Conservation (phyloP, 2,797 vertebrate species). For the Pseudochirops cupreus region DNA sequence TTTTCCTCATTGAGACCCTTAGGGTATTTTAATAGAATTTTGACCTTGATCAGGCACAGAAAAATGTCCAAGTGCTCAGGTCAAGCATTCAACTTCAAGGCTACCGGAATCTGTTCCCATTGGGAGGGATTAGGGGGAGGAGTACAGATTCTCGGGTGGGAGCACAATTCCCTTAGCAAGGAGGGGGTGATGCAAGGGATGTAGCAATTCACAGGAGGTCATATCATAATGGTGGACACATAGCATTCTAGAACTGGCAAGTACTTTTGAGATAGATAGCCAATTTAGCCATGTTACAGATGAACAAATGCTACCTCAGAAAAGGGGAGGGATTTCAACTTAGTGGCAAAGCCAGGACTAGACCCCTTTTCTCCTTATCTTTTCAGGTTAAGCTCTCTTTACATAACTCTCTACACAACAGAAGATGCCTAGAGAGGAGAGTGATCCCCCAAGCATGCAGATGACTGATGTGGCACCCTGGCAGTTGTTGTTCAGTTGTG, state of each 20-base stretch:
- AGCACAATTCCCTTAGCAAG: background rate
- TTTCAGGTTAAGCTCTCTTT: background rate
- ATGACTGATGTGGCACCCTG: background rate
- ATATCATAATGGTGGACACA: background rate
- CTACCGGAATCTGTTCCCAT: background rate
- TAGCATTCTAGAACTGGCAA: background rate
- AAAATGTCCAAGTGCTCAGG: slow-evolving; percentile 75
- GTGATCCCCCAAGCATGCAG: background rate
- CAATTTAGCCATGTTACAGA: background rate
- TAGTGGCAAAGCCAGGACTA: background rate
- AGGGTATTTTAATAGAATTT: slow-evolving; percentile 83
- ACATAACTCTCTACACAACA: background rate
- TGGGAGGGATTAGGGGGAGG: background rate
- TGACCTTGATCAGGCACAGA: slow-evolving; percentile 82
- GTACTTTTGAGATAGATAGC: background rate
- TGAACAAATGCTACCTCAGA: background rate
- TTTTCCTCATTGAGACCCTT: slow-evolving; percentile 81
- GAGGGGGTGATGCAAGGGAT: background rate
- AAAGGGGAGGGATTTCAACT: background rate
- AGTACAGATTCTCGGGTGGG: background rate
- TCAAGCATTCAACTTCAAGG: slow-evolving; percentile 59
- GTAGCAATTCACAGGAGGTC: background rate
- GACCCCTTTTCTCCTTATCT: background rate
- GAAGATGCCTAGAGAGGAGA: slow-evolving; percentile 12
- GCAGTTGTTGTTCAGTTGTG: background rate